Evolutionary conservation across 2,888 invertebrate genomes (phyloP).

Genomic region (Agonopterix heracliana): DNA sequence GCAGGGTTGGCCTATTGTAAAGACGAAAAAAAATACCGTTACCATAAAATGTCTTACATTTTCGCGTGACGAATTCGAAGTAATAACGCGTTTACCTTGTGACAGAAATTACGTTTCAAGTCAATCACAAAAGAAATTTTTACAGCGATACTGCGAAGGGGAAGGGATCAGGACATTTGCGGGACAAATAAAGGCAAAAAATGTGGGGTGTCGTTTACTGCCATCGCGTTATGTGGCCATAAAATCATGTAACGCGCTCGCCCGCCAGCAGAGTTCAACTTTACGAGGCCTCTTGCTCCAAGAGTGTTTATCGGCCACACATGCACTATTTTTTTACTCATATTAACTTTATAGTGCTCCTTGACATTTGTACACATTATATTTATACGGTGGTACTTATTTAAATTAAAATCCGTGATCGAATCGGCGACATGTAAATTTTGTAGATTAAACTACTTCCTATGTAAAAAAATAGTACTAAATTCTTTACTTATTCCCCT

Average conservation of each 20-base stretch:
- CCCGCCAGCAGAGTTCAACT: slow-evolving; percentile 34
- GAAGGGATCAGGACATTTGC: not conserved
- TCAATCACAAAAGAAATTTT: not conserved
- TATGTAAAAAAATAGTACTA: no score
- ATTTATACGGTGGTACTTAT: no score
- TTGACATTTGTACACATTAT: slow-evolving; percentile 1
- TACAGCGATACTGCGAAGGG: no score
- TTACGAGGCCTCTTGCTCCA: slow-evolving; percentile 21
- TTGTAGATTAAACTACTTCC: no score
- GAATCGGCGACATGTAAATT: no score
- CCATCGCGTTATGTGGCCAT: slow-evolving; percentile 32
- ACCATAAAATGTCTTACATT: slow-evolving; percentile 3
- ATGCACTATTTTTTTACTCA: not conserved
- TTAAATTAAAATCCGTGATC: no score
- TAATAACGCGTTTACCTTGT: not conserved
- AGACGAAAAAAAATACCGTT: not conserved
- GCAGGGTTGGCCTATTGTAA: not conserved
- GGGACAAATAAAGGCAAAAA: slow-evolving; percentile 8
- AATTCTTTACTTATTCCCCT: no score
- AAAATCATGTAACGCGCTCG: slow-evolving; percentile 43
- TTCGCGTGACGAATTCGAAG: slow-evolving; percentile 7
- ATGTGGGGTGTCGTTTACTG: slow-evolving; percentile 33
- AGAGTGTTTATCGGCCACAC: slow-evolving; percentile 5
- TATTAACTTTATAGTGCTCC: not conserved
- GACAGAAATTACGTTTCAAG: not conserved